Conservation (phyloP, 2,888 invertebrate species). For the Cetonia aurata region DNA sequence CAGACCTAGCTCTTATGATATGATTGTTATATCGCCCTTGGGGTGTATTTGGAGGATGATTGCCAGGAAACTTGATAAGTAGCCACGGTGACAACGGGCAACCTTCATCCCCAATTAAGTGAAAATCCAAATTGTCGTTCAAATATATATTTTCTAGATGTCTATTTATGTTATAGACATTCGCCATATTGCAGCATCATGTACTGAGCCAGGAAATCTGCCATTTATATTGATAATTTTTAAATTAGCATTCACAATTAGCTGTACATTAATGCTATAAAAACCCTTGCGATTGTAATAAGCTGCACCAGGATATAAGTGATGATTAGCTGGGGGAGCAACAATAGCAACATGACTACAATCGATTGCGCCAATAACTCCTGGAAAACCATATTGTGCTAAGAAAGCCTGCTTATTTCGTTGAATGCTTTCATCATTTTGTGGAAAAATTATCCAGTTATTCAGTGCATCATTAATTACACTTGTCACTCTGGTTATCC, state of each 20-base stretch:
- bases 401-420: constrained; percentile 6
- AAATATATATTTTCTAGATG: too few species aligned
- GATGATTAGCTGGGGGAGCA: neutral
- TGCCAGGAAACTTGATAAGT: too few species aligned
- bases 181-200: too few species aligned
- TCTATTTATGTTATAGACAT: too few species aligned
- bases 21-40: too few species aligned
- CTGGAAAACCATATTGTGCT: constrained; percentile 11
- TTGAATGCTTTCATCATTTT: constrained; percentile 2
- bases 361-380: constrained; percentile 3
- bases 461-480: too few species aligned
- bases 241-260: neutral
- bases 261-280: constrained; percentile 5
- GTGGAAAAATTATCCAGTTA: constrained; percentile 4
- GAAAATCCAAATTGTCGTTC: too few species aligned
- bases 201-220: constrained; percentile 7
- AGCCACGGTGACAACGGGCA: too few species aligned
- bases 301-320: neutral
- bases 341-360: constrained; percentile 5
- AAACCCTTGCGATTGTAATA: constrained; percentile 13
- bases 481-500: too few species aligned
- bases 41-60: too few species aligned
- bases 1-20: too few species aligned
- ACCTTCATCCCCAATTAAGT: too few species aligned
- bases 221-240: constrained; percentile 3